These are phyloP conservation scores for Limnephilus rhombicus DNA, from an alignment of 2,888 invertebrate genomes.

Conservation along the genomic window DNA sequence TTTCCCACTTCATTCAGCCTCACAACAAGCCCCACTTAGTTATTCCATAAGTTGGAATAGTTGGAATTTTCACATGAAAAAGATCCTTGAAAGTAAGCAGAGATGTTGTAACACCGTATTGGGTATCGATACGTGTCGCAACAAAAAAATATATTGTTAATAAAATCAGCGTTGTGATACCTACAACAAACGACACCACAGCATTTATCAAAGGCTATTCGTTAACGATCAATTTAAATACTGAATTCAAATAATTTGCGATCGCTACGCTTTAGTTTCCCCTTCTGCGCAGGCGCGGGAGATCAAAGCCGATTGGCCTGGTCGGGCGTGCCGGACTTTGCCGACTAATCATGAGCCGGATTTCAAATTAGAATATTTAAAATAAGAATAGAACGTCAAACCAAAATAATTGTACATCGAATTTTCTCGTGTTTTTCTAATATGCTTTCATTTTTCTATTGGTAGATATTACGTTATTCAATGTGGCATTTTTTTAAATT, in stretches of 20 bases:
- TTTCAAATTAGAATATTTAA: neutral
- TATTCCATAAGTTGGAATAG: no score
- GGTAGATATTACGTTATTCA: neutral
- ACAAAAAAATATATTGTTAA: neutral
- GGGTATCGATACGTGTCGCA: neutral
- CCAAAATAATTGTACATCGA: neutral
- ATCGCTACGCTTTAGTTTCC: slow-evolving; percentile 51
- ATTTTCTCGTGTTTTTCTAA: neutral
- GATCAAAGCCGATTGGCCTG: slow-evolving; percentile 57
- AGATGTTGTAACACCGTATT: neutral
- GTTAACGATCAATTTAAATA: slow-evolving; percentile 65
- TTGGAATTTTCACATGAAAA: neutral
- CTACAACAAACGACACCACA: neutral
- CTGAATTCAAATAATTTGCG: slow-evolving; percentile 61
- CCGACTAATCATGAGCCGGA: slow-evolving; percentile 6
- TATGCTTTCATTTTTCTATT: neutral
- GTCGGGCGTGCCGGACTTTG: slow-evolving; percentile 5
- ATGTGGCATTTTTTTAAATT: neutral
- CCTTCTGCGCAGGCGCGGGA: slow-evolving; percentile 24
- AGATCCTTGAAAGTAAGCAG: neutral
- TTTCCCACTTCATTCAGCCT: no score
- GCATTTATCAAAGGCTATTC: slow-evolving; percentile 45
- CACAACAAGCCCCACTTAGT: no score
- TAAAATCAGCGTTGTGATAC: neutral
- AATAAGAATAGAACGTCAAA: neutral